Evolutionary conservation across 1,140 invertebrate species (phyloP), one percentile per base, ranked within the genome.

Genomic region (Homarus americanus): DNA sequence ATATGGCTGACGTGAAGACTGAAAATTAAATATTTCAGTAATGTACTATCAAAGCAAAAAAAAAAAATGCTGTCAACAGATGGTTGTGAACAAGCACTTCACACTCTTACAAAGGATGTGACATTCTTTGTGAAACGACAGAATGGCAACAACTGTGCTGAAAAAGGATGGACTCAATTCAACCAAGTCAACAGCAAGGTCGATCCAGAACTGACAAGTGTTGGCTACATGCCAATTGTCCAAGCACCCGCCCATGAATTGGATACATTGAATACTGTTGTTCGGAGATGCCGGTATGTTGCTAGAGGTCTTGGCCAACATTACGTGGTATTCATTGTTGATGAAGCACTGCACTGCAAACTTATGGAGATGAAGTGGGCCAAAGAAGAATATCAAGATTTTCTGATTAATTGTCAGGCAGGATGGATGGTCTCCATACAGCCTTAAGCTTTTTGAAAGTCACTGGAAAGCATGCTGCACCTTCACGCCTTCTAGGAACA

Each of bases 281-380:
- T 85, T 24, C 44, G 72, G 82, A 85, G 83, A 73, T 85, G 83
- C 38, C 72, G 73, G 36, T n/a, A 85, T 73, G 36, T 85, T 10
- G 66, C 83, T 69, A 75, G 34, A 85, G 40, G 15, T 24, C 69
- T 85, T n/a, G 83, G 83, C 17, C 83, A 85, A 34, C 63, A 75
- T 73, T 34, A 73, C 41, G 83, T 85, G 72, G 40, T 85, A 17
- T 7, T 72, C 41, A 73, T 69, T n/a, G 63, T 85, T 15, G 83
- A 85, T 85, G 83, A 87, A 36, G 85, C 85, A 34, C 38, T 87
- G 73, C 79, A 28, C 49, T 79, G 75, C 40, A 87, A 87, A 49
- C 40, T 87, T 9, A 87, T 87, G 85, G 85, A 87, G 34, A 36
- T 87, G 73, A 78, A 87, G 76, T 87, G 85, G 86, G 44, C 73